Evolutionary conservation across 2,888 invertebrate genomes (phyloP).

Genomic region (Drosophila pseudotalamancana): DNA sequence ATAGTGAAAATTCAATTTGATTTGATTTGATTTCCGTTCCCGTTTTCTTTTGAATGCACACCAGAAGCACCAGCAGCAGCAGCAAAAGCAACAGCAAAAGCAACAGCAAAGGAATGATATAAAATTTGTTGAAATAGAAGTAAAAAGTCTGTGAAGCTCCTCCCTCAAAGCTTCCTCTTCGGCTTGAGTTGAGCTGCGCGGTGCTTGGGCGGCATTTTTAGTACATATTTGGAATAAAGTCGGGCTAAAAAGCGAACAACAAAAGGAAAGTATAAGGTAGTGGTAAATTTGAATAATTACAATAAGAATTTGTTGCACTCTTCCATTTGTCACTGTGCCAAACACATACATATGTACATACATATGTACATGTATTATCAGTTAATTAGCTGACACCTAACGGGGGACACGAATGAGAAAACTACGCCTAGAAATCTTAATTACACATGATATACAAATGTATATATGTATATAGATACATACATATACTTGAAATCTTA

Average conservation of each 20-base stretch:
- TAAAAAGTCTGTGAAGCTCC: slow-evolving; percentile 31
- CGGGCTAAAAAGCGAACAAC: no score
- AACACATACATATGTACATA: no score
- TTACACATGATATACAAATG: no score
- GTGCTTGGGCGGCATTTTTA: no score
- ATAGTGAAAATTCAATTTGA: slow-evolving; percentile 80
- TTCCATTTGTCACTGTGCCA: no score
- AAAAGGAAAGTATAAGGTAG: no score
- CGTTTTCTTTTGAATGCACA: slow-evolving; percentile 81
- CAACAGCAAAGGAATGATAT: slow-evolving; percentile 61
- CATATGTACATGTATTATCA: no score
- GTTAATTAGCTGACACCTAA: neutral
- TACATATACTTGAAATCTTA: no score
- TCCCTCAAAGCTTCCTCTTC: neutral
- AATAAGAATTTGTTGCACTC: no score
- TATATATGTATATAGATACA: neutral
- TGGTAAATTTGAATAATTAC: no score
- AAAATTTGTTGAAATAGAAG: slow-evolving; percentile 75
- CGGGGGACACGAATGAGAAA: neutral
- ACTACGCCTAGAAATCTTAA: no score
- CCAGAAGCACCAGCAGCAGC: slow-evolving; percentile 21
- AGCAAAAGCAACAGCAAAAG: slow-evolving; percentile 8
- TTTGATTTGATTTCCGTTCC: slow-evolving; percentile 82
- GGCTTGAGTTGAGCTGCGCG: slow-evolving; percentile 8
- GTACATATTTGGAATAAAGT: no score